phyloP scores from a whole-genome alignment of 2,113 vertebrate species.

The Gobiocypris rarus region DNA sequence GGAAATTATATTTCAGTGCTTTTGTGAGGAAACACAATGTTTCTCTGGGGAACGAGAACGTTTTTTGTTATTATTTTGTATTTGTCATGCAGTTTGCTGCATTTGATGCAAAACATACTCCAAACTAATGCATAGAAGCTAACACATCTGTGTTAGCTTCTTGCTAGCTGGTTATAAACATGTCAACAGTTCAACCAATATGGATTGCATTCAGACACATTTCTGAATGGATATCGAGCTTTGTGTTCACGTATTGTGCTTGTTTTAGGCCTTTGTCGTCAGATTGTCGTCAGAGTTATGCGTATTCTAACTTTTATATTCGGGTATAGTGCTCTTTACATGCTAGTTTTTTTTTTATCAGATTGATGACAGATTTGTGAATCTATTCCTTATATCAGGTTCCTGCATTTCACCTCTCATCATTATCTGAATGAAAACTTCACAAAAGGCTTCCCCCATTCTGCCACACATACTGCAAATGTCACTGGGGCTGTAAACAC shows the following conservation, averaged over 20 bases:
- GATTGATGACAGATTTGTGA: background rate
- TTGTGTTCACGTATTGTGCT: background rate
- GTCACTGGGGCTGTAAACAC: background rate
- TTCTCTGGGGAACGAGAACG: too few relatives aligned
- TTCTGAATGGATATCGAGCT: background rate
- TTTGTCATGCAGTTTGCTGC: background rate
- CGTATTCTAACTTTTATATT: too few relatives aligned
- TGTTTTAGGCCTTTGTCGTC: background rate
- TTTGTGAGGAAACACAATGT: too few relatives aligned
- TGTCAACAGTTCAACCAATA: background rate
- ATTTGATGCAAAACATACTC: background rate
- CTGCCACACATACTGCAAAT: slow-evolving; percentile 13
- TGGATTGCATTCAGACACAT: background rate
- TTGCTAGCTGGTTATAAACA: background rate
- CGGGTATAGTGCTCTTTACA: too few relatives aligned
- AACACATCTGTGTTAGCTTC: background rate
- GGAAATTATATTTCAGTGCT: too few relatives aligned
- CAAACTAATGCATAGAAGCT: background rate
- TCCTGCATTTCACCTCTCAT: slow-evolving; percentile 49
- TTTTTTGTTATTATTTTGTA: background rate
- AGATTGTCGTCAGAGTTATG: background rate
- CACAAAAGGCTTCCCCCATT: slow-evolving; percentile 30
- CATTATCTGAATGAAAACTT: slow-evolving; percentile 10
- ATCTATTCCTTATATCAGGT: slow-evolving; percentile 19
- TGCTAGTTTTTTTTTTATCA: background rate